Conservation (phyloP, 2,113 vertebrate genomes). For the Vidua macroura region DNA sequence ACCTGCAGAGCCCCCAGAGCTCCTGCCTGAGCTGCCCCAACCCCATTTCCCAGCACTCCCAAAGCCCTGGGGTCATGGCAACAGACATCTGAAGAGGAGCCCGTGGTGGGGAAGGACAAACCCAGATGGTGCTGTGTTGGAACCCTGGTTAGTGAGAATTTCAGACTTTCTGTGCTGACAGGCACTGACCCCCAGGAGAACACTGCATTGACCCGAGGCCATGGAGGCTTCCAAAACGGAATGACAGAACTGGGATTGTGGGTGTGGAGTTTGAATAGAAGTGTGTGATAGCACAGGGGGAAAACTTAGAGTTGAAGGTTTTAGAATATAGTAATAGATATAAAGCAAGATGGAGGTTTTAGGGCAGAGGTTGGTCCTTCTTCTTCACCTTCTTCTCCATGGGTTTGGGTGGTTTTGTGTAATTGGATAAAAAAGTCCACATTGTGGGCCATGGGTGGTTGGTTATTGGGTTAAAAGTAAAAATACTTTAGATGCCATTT, state of each 20-base stretch:
- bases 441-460: neutral
- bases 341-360: neutral
- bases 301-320: neutral
- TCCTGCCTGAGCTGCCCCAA: neutral
- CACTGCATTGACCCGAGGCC: neutral
- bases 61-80: neutral
- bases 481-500: neutral
- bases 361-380: neutral
- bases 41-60: neutral
- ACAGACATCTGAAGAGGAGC: neutral
- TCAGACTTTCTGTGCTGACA: neutral
- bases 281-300: neutral
- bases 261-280: neutral
- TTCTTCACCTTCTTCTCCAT: neutral
- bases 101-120: accelerated
- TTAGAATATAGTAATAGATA: neutral
- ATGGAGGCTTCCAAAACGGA: neutral
- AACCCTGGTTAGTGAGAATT: neutral
- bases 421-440: neutral
- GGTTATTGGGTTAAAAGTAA: neutral
- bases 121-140: neutral
- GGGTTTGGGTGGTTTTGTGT: neutral
- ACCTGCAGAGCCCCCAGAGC: neutral
- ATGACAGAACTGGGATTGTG: neutral
- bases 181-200: neutral